Percentiles rank a stretch among this genome's conserved stretches.
Conservation (phyloP, 92 coral and sea anemone genomes). For the Blastomussa wellsi region DNA sequence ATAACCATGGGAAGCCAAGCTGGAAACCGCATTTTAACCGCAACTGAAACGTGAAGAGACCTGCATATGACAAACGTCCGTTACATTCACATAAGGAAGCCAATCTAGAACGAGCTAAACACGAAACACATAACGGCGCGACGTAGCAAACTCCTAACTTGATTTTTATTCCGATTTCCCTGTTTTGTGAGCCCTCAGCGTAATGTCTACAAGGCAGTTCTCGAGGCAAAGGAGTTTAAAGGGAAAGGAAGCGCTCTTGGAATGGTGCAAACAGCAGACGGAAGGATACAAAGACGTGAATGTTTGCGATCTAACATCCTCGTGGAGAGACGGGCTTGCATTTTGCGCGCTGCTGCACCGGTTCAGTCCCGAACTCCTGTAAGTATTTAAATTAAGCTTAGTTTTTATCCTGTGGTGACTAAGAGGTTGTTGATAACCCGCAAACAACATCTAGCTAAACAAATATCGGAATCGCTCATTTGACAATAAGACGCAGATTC, state of each 20-base stretch:
- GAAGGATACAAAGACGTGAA: slow-evolving; percentile 46
- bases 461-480: neutral
- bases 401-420: neutral
- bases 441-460: neutral
- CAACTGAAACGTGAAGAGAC: neutral
- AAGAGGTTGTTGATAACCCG: neutral
- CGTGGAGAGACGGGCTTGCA: slow-evolving; percentile 58
- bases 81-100: neutral
- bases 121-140: neutral
- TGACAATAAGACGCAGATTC: neutral
- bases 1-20: neutral
- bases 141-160: neutral
- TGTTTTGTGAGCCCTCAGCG: neutral
- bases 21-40: neutral
- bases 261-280: slow-evolving; percentile 59
- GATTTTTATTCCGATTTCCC: neutral
- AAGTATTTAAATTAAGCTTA: slow-evolving; percentile 16
- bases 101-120: neutral
- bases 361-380: slow-evolving; percentile 56
- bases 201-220: slow-evolving; percentile 18
- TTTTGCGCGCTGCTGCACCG: slow-evolving; percentile 60
- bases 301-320: slow-evolving; percentile 40
- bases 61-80: slow-evolving; percentile 10
- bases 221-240: slow-evolving; percentile 24
- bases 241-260: slow-evolving; percentile 51